Percentiles rank a stretch among this genome's conserved stretches.
Evolutionary conservation across 1,140 invertebrate genomes (phyloP).

Genomic region (Latrodectus geometricus): DNA sequence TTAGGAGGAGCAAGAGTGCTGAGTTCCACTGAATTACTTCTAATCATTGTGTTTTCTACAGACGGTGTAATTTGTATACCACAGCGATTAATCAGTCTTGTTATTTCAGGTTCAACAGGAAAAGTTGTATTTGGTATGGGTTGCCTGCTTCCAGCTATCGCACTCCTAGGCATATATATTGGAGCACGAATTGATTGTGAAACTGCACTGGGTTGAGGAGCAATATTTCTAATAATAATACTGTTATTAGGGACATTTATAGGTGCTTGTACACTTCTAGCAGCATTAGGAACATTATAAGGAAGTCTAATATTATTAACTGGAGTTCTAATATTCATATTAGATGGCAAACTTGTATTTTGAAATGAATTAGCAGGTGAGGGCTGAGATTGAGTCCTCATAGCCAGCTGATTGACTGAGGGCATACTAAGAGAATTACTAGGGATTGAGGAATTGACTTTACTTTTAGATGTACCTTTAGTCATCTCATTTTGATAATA

Average conservation of each 20-base stretch:
- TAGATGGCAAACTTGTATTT: not conserved
- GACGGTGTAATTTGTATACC: not conserved
- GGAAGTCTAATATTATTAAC: not conserved
- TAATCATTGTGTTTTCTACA: too few species aligned
- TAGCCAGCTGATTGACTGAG: slow-evolving; percentile 11
- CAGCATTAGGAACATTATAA: too few species aligned
- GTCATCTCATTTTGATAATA: slow-evolving; percentile 48
- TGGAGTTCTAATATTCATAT: not conserved
- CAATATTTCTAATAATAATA: not conserved
- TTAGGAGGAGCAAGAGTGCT: not conserved
- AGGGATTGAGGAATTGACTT: too few species aligned
- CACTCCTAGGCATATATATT: not conserved
- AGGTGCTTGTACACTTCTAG: too few species aligned
- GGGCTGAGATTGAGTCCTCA: not conserved
- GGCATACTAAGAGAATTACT: slow-evolving; percentile 23
- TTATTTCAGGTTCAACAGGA: too few species aligned
- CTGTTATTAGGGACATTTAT: not conserved
- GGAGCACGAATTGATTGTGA: not conserved
- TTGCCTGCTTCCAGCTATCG: not conserved
- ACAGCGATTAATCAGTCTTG: not conserved
- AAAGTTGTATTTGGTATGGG: too few species aligned
- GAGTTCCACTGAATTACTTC: not conserved
- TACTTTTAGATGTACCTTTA: not conserved
- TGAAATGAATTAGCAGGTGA: not conserved
- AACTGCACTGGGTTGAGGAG: not conserved